phyloP scores from a whole-genome alignment of 2,797 vertebrate species.

The Myotis pilosus region DNA sequence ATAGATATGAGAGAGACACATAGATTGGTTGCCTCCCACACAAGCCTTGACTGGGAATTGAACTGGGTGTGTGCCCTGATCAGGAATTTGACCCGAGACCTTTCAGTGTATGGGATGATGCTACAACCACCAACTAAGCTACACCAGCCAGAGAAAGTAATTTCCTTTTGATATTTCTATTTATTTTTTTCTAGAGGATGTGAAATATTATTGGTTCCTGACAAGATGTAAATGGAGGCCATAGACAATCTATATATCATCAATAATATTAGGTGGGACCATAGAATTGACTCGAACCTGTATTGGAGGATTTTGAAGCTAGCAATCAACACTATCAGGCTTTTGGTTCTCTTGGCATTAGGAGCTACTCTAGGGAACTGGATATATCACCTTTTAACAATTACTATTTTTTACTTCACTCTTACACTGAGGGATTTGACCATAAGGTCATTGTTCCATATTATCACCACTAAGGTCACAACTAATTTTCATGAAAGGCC shows the following conservation, averaged over 20 bases:
- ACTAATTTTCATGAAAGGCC: background rate
- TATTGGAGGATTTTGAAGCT: background rate
- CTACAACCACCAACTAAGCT: too few relatives aligned
- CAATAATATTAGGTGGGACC: background rate
- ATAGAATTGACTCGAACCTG: background rate
- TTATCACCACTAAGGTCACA: background rate
- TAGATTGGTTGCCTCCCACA: too few relatives aligned
- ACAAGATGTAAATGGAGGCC: background rate
- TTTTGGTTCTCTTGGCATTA: background rate
- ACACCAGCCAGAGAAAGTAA: too few relatives aligned
- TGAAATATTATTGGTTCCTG: background rate
- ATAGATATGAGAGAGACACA: too few relatives aligned
- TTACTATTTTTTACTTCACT: background rate
- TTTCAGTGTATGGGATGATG: too few relatives aligned
- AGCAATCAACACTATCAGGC: background rate
- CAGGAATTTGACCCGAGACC: too few relatives aligned
- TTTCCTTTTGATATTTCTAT: background rate
- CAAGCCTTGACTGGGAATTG: too few relatives aligned
- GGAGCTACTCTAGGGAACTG: background rate
- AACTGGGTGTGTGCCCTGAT: too few relatives aligned
- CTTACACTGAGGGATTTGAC: background rate
- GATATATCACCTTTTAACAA: background rate
- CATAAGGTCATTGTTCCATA: background rate
- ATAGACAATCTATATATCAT: background rate
- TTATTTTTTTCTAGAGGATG: slow-evolving; percentile 12